A percentile compares a stretch with the other conserved stretches of the same genome.
phyloP scores from a whole-genome alignment of 2,797 vertebrate genomes.

The Danio tinwini region DNA sequence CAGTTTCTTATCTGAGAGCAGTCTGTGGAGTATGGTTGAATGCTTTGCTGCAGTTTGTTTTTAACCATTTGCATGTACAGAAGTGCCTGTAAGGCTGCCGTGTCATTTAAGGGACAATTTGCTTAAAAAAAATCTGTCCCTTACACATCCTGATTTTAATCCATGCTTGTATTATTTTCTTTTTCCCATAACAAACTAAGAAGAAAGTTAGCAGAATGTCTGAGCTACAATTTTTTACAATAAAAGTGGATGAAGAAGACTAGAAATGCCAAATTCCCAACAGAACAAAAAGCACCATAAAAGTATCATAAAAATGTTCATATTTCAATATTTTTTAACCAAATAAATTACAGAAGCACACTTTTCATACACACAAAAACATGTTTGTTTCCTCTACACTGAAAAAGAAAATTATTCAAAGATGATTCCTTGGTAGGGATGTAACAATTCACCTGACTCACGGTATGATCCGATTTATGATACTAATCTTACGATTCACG shows the following conservation, averaged over 20 bases:
- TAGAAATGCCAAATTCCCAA: background rate
- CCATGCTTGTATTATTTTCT: background rate
- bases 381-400: too few relatives aligned
- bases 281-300: background rate
- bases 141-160: background rate
- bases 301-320: background rate
- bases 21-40: background rate
- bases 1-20: constrained; percentile 19
- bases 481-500: too few relatives aligned
- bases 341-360: background rate
- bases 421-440: too few relatives aligned
- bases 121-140: background rate
- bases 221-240: background rate
- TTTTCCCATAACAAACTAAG: background rate
- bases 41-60: background rate
- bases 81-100: background rate
- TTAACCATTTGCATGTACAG: background rate
- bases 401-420: too few relatives aligned
- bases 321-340: background rate
- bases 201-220: background rate
- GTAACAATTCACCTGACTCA: too few relatives aligned
- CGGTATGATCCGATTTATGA: too few relatives aligned
- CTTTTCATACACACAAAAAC: too few relatives aligned
- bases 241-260: background rate
- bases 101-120: background rate